Conservation (phyloP, 2,888 invertebrate species). For the Melieria picta region DNA sequence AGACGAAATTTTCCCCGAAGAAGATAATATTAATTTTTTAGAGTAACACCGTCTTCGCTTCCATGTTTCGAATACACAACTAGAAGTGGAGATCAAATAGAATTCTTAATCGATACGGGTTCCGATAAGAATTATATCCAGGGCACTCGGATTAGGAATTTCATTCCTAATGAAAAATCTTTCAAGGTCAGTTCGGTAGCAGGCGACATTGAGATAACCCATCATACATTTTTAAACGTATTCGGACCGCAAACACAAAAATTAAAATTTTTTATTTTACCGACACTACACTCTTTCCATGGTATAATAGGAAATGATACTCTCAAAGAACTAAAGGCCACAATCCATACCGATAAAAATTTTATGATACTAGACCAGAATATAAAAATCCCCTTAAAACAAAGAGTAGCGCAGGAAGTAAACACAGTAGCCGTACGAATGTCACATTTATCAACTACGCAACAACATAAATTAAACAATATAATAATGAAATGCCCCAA, state of each 20-base stretch:
- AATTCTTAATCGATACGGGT: constrained; percentile 27
- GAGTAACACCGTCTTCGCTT: constrained; percentile 21
- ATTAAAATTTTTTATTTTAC: too few relatives aligned
- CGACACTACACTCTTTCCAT: too few relatives aligned
- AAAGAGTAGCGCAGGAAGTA: neutral
- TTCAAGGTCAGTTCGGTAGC: constrained; percentile 26
- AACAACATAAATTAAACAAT: neutral
- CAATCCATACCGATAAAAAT: neutral
- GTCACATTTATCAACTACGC: neutral
- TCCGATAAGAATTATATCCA: constrained; percentile 27
- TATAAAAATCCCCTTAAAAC: neutral
- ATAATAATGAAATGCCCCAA: neutral
- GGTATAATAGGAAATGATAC: neutral
- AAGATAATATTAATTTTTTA: constrained; percentile 23
- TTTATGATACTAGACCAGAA: neutral
- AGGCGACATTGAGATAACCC: constrained; percentile 25
- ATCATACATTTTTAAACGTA: constrained; percentile 14
- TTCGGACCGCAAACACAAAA: neutral
- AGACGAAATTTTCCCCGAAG: neutral
- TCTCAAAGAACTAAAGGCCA: neutral
- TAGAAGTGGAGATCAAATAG: constrained; percentile 13
- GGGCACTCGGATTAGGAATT: constrained; percentile 13
- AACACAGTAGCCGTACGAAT: neutral
- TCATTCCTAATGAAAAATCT: constrained; percentile 14
- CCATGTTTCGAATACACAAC: constrained; percentile 21